Evolutionary conservation across 2,888 invertebrate genomes (phyloP).

Genomic region (Drosophila helvetica): DNA sequence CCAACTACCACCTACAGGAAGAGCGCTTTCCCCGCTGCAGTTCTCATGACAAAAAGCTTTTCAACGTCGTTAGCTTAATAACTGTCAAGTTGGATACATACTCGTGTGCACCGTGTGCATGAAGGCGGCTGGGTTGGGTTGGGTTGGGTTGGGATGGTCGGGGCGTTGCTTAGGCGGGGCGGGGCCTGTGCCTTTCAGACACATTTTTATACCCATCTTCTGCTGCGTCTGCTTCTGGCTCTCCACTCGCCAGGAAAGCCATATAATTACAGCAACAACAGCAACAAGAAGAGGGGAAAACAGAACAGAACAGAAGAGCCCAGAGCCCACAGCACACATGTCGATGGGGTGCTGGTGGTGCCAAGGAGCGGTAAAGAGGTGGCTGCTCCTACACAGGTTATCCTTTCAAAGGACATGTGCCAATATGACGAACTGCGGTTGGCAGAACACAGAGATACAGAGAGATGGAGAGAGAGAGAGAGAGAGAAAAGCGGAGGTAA

Average conservation of each 20-base stretch:
- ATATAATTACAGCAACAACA: constrained; percentile 71
- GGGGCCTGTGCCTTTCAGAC: constrained; percentile 10
- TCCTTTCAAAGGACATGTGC: constrained; percentile 75
- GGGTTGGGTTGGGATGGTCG: background rate
- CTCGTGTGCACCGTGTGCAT: constrained; percentile 17
- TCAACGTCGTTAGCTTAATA: constrained; percentile 77
- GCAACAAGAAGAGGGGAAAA: background rate
- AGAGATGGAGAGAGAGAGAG: background rate
- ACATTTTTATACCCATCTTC: constrained; percentile 3
- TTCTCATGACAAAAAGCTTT: constrained; percentile 66
- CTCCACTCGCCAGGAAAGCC: constrained; percentile 50
- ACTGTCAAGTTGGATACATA: constrained; percentile 68
- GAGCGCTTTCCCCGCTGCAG: background rate
- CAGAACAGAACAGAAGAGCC: background rate
- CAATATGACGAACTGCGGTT: constrained; percentile 75
- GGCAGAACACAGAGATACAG: constrained; percentile 30
- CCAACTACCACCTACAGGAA: too few species aligned
- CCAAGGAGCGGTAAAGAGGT: too few species aligned
- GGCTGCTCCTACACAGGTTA: constrained; percentile 13
- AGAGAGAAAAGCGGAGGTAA: constrained; percentile 9
- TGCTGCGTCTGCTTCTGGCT: constrained; percentile 15
- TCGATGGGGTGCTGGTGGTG: background rate
- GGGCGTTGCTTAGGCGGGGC: constrained; percentile 23
- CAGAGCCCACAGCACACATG: background rate
- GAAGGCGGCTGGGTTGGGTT: constrained; percentile 5